Evolutionary conservation across 2,888 invertebrate species (phyloP), one percentile per base, ranked within the genome.

Genomic region (Anarsia innoxiella): DNA sequence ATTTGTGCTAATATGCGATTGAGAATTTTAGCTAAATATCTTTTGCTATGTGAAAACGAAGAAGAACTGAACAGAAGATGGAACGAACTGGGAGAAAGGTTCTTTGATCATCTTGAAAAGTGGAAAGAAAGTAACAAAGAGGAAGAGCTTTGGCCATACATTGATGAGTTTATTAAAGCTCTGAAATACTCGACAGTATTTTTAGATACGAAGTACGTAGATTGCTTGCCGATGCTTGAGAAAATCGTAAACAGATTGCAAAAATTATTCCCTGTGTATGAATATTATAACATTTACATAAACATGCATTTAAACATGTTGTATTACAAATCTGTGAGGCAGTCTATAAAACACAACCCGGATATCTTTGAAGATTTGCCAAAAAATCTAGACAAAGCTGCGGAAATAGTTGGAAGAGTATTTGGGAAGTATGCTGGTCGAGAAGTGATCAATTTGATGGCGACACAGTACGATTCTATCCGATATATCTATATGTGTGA

Each of bases 301-400:
- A 34, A 46, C 3, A 41, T 75, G 30, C 68, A 75, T 45, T 44
- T 70, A 10, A 69, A 56, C 0, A 72, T 72, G 64, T 43, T 71
- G 12, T 77, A 64, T 42, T 67, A 46, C 30, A 72, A 66, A 43
- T 47, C 72, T 1, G 48, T 76, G 4, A 54, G 60, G 23, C 56
- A 66, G 27, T 47, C 57, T 13, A 39, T 59, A 2, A 54, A 57
- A 41, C 48, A 60, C 6, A 48, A 49, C 14, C 57, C 67, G 2
- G 53, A 53, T 33, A 31, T 67, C 4, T 72, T 70, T 26, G 42
- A 51, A 3, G 49, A 59, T 30, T 34, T 44, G 12, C 45, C 39
- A 23, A 50, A 38, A 10, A 59, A 45, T 39, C 32, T 34, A 15
- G 46, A 48, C 0, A 58, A 68, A 29, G 66, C 58, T 2, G 48